Evolutionary conservation across 2,888 invertebrate species (phyloP).

Genomic region (Malacosoma neustria): DNA sequence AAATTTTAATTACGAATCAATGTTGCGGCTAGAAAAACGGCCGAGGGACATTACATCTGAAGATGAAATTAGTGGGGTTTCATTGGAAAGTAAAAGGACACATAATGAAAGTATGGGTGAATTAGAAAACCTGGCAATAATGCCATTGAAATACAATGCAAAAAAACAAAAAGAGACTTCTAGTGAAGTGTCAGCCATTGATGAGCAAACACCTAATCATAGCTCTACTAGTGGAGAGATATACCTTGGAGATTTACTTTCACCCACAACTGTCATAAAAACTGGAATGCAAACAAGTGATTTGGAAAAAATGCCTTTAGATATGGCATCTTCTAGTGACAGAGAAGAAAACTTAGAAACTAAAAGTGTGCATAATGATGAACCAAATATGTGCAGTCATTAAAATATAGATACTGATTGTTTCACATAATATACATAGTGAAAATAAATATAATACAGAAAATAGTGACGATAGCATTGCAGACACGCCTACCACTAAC

Average conservation of each 20-base stretch:
- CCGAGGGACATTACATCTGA: conserved; percentile 69
- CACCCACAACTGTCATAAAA: conserved; percentile 78
- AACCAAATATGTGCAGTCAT: conserved; percentile 24
- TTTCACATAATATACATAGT: conserved; percentile 30
- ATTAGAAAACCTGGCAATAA: conserved; percentile 61
- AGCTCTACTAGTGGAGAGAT: conserved; percentile 66
- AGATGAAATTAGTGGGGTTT: conserved; percentile 29
- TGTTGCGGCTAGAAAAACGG: conserved; percentile 69
- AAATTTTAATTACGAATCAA: conserved; percentile 77
- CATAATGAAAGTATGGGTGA: conserved; percentile 55
- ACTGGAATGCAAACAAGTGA: conserved; percentile 63
- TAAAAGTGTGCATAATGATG: conserved; percentile 29
- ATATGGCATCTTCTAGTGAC: conserved; percentile 16
- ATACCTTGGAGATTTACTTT: conserved; percentile 78
- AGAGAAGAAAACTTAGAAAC: conserved; percentile 45
- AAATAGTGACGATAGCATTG: conserved; percentile 28
- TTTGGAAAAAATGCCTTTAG: conserved; percentile 34
- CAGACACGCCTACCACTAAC: conserved; percentile 39
- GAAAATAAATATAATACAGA: conserved; percentile 37
- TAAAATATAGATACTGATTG: conserved; percentile 33
- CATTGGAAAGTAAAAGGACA: conserved; percentile 50
- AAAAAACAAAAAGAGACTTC: conserved; percentile 53
- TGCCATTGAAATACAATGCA: conserved; percentile 34
- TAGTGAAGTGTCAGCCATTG: conserved; percentile 28
- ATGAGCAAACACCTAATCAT: conserved; percentile 46